Evolutionary conservation across 2,888 invertebrate species (phyloP).

Genomic region (Coremacera marginata): DNA sequence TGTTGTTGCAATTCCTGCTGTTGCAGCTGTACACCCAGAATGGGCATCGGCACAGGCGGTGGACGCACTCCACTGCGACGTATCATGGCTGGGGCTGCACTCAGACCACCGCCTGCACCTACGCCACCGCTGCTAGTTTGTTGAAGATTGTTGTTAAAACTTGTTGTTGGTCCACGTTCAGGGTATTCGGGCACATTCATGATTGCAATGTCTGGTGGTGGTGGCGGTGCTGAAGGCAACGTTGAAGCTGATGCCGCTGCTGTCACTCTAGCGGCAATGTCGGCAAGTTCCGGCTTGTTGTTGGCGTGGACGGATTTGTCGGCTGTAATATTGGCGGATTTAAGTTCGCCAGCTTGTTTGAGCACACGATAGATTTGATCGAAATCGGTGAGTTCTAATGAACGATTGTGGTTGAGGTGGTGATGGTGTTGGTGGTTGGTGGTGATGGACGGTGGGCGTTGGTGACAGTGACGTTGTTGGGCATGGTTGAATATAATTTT

Average conservation of each 20-base stretch:
- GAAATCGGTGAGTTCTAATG: conserved; percentile 74
- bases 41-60: conserved; percentile 64
- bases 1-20: conserved; percentile 68
- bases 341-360: conserved; percentile 88
- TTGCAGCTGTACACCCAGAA: conserved; percentile 63
- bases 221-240: conserved; percentile 43
- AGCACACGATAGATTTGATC: conserved; percentile 95
- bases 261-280: conserved; percentile 38
- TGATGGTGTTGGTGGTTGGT: conserved; percentile 29
- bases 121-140: conserved; percentile 39
- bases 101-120: conserved; percentile 43
- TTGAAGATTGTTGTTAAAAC: conserved; percentile 13
- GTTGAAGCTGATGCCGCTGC: conserved; percentile 18
- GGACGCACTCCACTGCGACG: conserved; percentile 62
- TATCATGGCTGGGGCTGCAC: conserved; percentile 57
- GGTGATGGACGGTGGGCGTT: conserved; percentile 17
- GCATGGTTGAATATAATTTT: conserved; percentile 35
- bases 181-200: conserved; percentile 67
- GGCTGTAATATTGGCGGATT: conserved; percentile 74
- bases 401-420: conserved; percentile 46
- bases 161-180: conserved; percentile 50
- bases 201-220: conserved; percentile 65
- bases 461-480: conserved; percentile 12
- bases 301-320: conserved; percentile 64
- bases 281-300: conserved; percentile 49